Percentiles rank a stretch among this genome's conserved stretches.
Evolutionary conservation across 2,113 vertebrate genomes (phyloP).

Genomic region (Sterrhoptilus dennistouni): DNA sequence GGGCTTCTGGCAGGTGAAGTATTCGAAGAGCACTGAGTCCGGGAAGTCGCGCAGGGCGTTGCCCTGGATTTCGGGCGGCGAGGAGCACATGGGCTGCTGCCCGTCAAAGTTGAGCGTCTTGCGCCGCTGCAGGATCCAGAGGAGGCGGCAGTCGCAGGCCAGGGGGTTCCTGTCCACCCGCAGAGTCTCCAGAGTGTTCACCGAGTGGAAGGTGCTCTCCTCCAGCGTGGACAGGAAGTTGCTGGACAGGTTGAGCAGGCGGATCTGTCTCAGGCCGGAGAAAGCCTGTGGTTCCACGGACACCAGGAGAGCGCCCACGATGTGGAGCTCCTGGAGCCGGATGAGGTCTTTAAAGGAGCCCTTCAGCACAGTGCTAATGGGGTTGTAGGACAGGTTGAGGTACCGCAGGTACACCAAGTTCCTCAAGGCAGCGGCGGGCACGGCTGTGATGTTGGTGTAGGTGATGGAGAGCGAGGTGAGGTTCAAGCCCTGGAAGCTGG

Average conservation of each 20-base stretch:
- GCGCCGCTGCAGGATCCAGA: slow-evolving; percentile 94
- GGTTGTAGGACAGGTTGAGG: slow-evolving; percentile 94
- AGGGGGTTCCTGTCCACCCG: slow-evolving; percentile 92
- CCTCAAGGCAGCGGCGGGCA: slow-evolving; percentile 88
- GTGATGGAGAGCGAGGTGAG: slow-evolving; percentile 93
- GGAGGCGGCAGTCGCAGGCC: slow-evolving; percentile 93
- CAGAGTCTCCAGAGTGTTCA: slow-evolving; percentile 91
- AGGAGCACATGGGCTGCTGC: slow-evolving; percentile 85
- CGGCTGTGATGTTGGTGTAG: slow-evolving; percentile 92
- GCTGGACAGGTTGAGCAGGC: slow-evolving; percentile 90
- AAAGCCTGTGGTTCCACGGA: slow-evolving; percentile 89
- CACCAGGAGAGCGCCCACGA: slow-evolving; percentile 85
- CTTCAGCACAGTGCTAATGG: slow-evolving; percentile 88
- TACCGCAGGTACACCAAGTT: slow-evolving; percentile 88
- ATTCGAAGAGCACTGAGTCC: slow-evolving; percentile 91
- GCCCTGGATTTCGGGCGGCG: slow-evolving; percentile 86
- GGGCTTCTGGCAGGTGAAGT: slow-evolving; percentile 94
- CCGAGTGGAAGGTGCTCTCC: slow-evolving; percentile 90
- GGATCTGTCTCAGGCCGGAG: slow-evolving; percentile 88
- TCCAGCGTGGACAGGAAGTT: slow-evolving; percentile 91
- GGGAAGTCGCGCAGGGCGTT: slow-evolving; percentile 86
- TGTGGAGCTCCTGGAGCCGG: slow-evolving; percentile 92
- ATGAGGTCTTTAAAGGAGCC: slow-evolving; percentile 89
- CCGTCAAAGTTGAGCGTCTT: slow-evolving; percentile 93
- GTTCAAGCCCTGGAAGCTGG: slow-evolving; percentile 91